Percentiles rank a stretch among this genome's conserved stretches.
These are phyloP conservation scores for Polylopha cassiicola DNA, from an alignment of 2,888 invertebrate species.

Conservation along the genomic window DNA sequence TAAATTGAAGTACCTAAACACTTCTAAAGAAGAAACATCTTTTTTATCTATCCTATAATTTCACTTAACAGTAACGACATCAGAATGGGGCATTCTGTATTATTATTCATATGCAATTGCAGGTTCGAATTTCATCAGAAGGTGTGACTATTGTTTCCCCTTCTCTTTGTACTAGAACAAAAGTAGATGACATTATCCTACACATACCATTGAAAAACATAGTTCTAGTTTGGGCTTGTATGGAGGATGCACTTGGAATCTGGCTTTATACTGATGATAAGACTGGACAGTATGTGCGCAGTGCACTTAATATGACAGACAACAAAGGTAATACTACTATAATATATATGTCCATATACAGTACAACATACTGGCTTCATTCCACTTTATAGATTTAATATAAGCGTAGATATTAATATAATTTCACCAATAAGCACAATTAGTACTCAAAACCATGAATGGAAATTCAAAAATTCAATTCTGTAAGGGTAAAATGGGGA, in stretches of 20 bases:
- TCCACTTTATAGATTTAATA: too few relatives aligned
- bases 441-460: too few relatives aligned
- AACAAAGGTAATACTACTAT: not conserved
- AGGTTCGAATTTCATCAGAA: slow-evolving; percentile 14
- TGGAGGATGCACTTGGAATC: not conserved
- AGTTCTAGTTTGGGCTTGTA: not conserved
- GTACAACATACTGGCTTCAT: too few relatives aligned
- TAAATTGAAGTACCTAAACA: too few relatives aligned
- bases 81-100: not conserved
- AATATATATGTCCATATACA: not conserved
- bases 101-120: not conserved
- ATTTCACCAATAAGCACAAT: too few relatives aligned
- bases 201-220: slow-evolving; percentile 10
- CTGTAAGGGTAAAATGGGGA: too few relatives aligned
- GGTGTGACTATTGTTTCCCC: slow-evolving; percentile 8
- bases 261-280: slow-evolving; percentile 4
- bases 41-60: too few relatives aligned
- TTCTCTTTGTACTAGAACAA: not conserved
- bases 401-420: too few relatives aligned
- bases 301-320: slow-evolving; percentile 2
- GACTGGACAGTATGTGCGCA: slow-evolving; percentile 4
- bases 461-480: too few relatives aligned
- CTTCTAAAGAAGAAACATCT: too few relatives aligned
- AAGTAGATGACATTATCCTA: not conserved
- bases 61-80: too few relatives aligned